Percentiles rank a stretch among this genome's conserved stretches.
Evolutionary conservation across 2,797 vertebrate species (phyloP).

Genomic region (Sciurus carolinensis): DNA sequence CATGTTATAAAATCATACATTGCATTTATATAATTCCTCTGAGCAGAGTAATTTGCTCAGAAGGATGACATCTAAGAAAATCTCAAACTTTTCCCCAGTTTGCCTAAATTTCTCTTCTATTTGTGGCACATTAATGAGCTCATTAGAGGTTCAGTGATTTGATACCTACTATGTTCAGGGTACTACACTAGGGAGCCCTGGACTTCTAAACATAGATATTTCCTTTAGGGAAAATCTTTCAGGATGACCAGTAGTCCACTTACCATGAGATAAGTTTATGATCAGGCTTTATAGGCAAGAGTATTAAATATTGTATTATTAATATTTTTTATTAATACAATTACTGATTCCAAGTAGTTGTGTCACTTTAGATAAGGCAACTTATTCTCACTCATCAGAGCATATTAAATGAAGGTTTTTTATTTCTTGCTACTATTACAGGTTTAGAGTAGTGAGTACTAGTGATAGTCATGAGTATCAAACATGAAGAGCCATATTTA

Average conservation of each 20-base stretch:
- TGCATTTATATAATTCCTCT: not conserved
- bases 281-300: not conserved
- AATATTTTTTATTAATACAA: too few relatives aligned
- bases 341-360: not conserved
- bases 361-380: not conserved
- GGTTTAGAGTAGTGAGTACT: not conserved
- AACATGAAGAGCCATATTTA: not conserved
- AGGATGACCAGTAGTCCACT: too few relatives aligned
- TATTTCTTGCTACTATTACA: not conserved
- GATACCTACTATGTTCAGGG: not conserved
- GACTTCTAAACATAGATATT: not conserved
- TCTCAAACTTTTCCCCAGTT: not conserved
- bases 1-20: constrained; percentile 21
- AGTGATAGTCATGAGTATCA: not conserved
- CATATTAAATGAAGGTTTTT: not conserved
- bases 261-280: not conserved
- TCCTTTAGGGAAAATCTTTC: not conserved
- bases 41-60: not conserved
- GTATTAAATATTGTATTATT: not conserved
- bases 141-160: not conserved
- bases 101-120: constrained; percentile 13
- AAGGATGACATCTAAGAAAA: not conserved
- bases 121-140: not conserved
- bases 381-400: not conserved
- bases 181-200: too few relatives aligned